These are phyloP conservation scores for Phoxinus phoxinus DNA, from an alignment of 2,113 vertebrate genomes.

Conservation along the genomic window DNA sequence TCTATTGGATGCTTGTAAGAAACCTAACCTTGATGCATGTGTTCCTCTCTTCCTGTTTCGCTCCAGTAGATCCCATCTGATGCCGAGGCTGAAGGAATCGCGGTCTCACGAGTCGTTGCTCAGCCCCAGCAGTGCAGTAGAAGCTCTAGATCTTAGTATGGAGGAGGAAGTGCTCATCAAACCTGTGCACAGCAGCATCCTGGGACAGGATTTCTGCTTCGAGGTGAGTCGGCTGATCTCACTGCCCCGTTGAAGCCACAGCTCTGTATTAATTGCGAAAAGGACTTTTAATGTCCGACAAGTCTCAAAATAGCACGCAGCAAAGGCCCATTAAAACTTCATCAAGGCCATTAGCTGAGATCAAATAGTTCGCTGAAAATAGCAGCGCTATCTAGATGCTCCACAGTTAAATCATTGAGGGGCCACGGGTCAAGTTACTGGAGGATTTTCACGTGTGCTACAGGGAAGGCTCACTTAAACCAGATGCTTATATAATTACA, in stretches of 20 bases:
- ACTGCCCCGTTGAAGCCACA: background rate
- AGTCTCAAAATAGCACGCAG: constrained; percentile 30
- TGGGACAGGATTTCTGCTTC: constrained; percentile 97
- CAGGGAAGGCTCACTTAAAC: constrained; percentile 22
- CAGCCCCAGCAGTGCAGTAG: constrained; percentile 83
- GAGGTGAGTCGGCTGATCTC: constrained; percentile 79
- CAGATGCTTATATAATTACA: constrained; percentile 23
- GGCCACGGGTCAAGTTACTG: constrained; percentile 28
- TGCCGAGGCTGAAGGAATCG: constrained; percentile 87
- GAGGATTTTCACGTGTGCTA: constrained; percentile 27
- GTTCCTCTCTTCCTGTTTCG: constrained; percentile 16
- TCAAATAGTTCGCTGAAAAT: constrained; percentile 35
- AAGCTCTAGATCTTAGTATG: constrained; percentile 87
- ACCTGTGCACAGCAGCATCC: constrained; percentile 92
- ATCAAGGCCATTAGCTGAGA: constrained; percentile 36
- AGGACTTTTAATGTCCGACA: constrained; percentile 14
- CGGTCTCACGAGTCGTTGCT: constrained; percentile 92
- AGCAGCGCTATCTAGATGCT: constrained; percentile 17
- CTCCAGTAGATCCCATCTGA: constrained; percentile 84
- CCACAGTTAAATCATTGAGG: background rate
- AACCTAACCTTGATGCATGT: background rate
- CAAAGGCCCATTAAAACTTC: constrained; percentile 30
- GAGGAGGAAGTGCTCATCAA: constrained; percentile 92
- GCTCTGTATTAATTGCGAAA: background rate
- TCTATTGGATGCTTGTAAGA: too few relatives aligned